Evolutionary conservation across 2,888 invertebrate genomes (phyloP).

Genomic region (Tipula confusa): DNA sequence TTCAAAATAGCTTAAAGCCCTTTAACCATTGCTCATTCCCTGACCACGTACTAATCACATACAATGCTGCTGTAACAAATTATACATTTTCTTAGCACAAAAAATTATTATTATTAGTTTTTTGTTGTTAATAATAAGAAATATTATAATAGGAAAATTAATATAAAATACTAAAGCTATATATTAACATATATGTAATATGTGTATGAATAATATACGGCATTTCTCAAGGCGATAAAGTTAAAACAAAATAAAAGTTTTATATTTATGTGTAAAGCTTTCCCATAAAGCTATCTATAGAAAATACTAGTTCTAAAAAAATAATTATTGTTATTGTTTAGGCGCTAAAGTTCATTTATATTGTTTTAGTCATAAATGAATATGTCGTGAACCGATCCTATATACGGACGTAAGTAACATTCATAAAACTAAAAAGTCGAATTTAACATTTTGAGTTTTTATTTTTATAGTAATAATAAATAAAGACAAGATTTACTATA

Average conservation of each 20-base stretch:
- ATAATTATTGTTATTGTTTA: neutral
- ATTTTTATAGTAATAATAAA: no score
- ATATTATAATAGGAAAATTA: neutral
- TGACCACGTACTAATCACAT: neutral
- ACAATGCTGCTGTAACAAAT: neutral
- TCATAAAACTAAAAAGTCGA: no score
- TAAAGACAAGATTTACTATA: no score
- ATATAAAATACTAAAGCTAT: neutral
- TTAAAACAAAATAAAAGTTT: neutral
- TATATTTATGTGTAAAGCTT: neutral
- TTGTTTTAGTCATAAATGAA: neutral
- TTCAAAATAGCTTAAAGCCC: no score
- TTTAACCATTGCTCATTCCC: neutral
- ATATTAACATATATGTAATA: neutral
- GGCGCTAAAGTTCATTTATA: neutral
- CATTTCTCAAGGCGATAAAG: neutral
- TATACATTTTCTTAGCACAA: neutral
- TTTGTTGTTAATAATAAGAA: neutral
- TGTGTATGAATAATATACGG: neutral
- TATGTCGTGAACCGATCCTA: neutral
- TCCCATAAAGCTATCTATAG: neutral
- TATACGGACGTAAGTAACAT: no score
- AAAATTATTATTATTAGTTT: neutral
- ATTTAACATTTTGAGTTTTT: no score
- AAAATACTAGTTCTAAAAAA: no score